Conservation (phyloP, 2,113 vertebrate genomes). For the Brachyhypopomus occidentalis region DNA sequence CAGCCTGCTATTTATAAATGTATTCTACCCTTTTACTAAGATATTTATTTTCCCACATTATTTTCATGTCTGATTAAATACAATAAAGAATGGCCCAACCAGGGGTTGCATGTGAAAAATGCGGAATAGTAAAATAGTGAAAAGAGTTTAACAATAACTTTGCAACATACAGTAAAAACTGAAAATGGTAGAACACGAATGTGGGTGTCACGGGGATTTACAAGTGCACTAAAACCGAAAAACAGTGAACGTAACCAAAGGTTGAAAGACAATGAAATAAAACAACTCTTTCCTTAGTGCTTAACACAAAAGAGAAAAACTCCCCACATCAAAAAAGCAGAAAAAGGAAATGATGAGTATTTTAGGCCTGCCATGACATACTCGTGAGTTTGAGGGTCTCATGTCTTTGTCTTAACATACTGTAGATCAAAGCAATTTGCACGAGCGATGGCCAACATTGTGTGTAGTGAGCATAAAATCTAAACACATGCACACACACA, state of each 20-base stretch:
- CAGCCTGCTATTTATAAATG: no score
- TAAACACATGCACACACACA: neutral
- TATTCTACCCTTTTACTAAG: neutral
- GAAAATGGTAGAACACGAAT: neutral
- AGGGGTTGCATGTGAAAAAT: no score
- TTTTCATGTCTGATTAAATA: neutral
- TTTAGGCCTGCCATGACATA: conserved; percentile 30
- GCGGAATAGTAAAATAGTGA: neutral
- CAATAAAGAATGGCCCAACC: neutral
- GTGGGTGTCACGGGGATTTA: neutral
- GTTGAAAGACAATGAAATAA: neutral
- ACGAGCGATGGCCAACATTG: conserved; percentile 8
- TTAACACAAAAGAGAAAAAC: neutral
- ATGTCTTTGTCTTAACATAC: conserved; percentile 9
- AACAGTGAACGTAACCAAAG: neutral
- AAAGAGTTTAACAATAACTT: neutral
- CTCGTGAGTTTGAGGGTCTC: neutral
- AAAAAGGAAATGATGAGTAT: conserved; percentile 16
- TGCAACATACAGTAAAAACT: neutral
- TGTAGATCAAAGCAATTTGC: conserved; percentile 43
- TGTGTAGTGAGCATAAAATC: neutral
- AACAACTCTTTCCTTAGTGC: neutral
- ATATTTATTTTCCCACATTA: neutral
- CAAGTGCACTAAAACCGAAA: neutral
- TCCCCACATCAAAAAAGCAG: conserved; percentile 26